Percentiles rank a stretch among this genome's conserved stretches.
These are phyloP conservation scores for Linyphia triangularis DNA, from an alignment of 2,888 invertebrate genomes.

Conservation along the genomic window DNA sequence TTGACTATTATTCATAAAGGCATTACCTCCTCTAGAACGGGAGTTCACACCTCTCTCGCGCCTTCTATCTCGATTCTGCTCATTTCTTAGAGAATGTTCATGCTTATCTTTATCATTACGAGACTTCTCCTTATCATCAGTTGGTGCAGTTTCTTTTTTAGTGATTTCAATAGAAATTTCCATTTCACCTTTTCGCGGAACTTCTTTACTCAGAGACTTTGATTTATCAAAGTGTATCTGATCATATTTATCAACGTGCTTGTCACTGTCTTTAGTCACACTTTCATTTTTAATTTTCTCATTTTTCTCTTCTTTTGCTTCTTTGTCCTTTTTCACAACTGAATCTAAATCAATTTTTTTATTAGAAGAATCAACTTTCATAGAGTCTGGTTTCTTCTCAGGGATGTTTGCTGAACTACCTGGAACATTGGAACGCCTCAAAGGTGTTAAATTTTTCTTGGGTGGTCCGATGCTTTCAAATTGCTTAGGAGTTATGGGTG, in stretches of 20 bases:
- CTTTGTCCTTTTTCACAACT: conserved; percentile 66
- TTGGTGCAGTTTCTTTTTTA: conserved; percentile 43
- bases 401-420: conserved; percentile 77
- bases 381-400: conserved; percentile 78
- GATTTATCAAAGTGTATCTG: conserved; percentile 80
- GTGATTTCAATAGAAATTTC: conserved; percentile 34
- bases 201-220: conserved; percentile 60
- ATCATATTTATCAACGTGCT: conserved; percentile 62
- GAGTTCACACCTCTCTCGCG: conserved; percentile 78
- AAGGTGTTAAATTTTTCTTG: conserved; percentile 79
- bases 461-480: conserved; percentile 79
- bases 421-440: conserved; percentile 80
- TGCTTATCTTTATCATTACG: conserved; percentile 60
- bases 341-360: conserved; percentile 68
- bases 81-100: conserved; percentile 64
- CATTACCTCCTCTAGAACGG: conserved; percentile 68
- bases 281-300: conserved; percentile 69
- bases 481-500: conserved; percentile 80
- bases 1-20: conserved; percentile 39
- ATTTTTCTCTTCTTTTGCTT: conserved; percentile 75
- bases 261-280: conserved; percentile 73
- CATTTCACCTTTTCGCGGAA: conserved; percentile 46
- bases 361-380: conserved; percentile 77
- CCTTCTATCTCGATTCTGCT: conserved; percentile 60
- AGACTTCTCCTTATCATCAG: conserved; percentile 82